phyloP scores from a whole-genome alignment of 2,113 vertebrate genomes.

The Ranitomeya imitator region DNA sequence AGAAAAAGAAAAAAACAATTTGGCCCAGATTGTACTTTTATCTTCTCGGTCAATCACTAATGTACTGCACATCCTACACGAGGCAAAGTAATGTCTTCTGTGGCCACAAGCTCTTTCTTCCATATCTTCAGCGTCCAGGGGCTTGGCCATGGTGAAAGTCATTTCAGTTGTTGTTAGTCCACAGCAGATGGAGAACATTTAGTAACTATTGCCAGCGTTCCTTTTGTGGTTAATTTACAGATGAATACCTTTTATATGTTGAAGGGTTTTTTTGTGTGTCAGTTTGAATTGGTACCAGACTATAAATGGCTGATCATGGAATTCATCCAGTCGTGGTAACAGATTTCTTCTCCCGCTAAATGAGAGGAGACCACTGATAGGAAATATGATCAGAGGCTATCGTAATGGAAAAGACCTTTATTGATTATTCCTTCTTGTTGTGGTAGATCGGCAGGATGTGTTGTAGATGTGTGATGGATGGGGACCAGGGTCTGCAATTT shows the following conservation, averaged over 20 bases:
- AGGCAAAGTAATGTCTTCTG: neutral
- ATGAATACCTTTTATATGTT: constrained; percentile 39
- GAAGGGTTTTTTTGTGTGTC: constrained; percentile 10
- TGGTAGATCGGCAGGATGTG: too few species aligned
- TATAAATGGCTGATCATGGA: neutral
- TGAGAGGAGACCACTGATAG: too few species aligned
- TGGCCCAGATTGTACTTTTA: neutral
- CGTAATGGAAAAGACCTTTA: too few species aligned
- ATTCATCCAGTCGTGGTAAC: neutral
- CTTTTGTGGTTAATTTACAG: constrained; percentile 42
- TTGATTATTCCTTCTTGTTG: too few species aligned
- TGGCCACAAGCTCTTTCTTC: neutral
- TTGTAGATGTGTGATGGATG: too few species aligned
- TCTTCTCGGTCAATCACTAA: neutral
- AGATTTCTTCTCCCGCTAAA: neutral
- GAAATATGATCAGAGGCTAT: too few species aligned
- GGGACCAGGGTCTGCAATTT: too few species aligned
- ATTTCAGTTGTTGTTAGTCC: neutral
- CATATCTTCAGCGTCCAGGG: neutral
- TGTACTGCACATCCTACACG: neutral
- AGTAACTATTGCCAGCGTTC: neutral
- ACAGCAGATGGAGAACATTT: constrained; percentile 63
- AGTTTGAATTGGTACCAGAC: neutral
- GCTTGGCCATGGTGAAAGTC: neutral
- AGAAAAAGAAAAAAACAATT: neutral